phyloP scores from a whole-genome alignment of 2,113 vertebrate genomes.

The Xiphorhynchus elegans region DNA sequence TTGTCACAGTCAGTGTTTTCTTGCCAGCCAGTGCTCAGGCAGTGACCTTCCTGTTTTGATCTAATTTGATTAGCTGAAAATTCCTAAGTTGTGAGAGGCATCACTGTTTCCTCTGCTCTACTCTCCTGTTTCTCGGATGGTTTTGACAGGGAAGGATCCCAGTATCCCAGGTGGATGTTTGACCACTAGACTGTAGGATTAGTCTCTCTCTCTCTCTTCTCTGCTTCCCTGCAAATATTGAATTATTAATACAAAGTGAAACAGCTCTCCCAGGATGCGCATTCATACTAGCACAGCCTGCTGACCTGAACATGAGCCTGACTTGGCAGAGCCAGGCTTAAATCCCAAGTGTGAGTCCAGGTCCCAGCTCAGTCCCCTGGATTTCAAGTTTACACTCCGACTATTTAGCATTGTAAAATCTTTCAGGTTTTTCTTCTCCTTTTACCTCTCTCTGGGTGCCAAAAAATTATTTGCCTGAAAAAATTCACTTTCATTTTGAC shows the following conservation, averaged over 20 bases:
- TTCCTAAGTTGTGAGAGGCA: background rate
- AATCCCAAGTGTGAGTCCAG: background rate
- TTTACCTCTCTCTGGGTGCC: background rate
- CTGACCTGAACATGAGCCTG: background rate
- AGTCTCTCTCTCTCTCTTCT: background rate
- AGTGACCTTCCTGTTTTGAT: conserved; percentile 12
- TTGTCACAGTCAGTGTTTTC: background rate
- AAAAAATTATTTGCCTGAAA: background rate
- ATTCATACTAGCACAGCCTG: background rate
- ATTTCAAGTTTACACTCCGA: background rate
- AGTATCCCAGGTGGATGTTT: conserved; percentile 12
- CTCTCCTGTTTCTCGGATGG: background rate
- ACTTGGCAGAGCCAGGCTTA: background rate
- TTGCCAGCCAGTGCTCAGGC: background rate
- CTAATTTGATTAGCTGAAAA: conserved; percentile 7
- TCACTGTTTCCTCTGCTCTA: background rate
- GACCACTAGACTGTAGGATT: conserved; percentile 29
- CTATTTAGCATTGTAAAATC: background rate
- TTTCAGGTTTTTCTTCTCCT: background rate
- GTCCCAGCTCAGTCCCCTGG: background rate
- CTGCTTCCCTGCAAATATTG: conserved; percentile 2
- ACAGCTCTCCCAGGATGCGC: background rate
- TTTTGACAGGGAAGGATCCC: conserved; percentile 2
- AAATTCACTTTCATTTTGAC: background rate
- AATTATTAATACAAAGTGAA: conserved; percentile 46